phyloP scores from a whole-genome alignment of 2,113 vertebrate genomes.

The Hyperopisus bebe region DNA sequence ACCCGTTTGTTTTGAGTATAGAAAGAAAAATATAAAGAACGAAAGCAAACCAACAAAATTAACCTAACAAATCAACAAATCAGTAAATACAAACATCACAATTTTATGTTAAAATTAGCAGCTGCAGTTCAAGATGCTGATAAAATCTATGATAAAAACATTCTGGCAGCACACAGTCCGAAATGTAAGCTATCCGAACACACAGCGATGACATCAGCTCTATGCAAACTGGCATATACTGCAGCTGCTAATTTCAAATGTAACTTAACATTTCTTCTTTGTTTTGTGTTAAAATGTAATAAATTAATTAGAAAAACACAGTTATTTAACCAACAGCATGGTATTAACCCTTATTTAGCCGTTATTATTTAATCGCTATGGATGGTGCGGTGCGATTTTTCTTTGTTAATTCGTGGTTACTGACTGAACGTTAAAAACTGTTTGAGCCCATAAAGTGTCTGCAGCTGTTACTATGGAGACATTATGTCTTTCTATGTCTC shows the following conservation, averaged over 20 bases:
- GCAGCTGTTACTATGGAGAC: background rate
- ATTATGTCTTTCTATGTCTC: background rate
- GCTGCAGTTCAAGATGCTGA: constrained; percentile 47
- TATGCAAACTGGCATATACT: constrained; percentile 15
- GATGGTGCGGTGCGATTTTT: background rate
- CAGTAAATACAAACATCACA: constrained; percentile 43
- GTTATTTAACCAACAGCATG: background rate
- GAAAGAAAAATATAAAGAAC: constrained; percentile 53
- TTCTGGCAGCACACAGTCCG: background rate
- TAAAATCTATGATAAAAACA: background rate
- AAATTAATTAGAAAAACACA: constrained; percentile 1
- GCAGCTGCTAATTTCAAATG: constrained; percentile 69
- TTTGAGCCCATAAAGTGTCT: background rate
- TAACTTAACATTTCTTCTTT: constrained; percentile 60
- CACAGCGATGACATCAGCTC: background rate
- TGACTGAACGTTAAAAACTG: background rate
- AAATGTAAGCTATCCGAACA: background rate
- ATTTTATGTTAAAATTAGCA: constrained; percentile 64
- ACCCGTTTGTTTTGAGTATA: constrained; percentile 49
- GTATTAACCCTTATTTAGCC: background rate
- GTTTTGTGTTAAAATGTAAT: constrained; percentile 29
- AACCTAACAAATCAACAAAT: constrained; percentile 44
- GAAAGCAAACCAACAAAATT: constrained; percentile 49
- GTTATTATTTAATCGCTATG: background rate
- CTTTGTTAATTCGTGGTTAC: constrained; percentile 14